A percentile compares a stretch with the other conserved stretches of the same genome.
Conservation (phyloP, 1,140 invertebrate species). For the Drosophila punjabiensis region DNA sequence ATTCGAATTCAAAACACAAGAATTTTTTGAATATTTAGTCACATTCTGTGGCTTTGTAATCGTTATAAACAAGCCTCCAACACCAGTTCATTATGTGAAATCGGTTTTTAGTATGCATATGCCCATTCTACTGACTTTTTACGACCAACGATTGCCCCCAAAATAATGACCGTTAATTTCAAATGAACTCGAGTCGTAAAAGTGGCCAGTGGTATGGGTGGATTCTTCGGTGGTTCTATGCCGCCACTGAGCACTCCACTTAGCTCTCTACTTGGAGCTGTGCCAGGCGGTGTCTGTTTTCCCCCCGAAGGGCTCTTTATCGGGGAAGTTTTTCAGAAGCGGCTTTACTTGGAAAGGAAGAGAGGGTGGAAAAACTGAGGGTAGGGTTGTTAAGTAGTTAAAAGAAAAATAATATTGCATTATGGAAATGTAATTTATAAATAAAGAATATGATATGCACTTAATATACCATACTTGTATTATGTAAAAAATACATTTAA, state of each 20-base stretch:
- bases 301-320: slow-evolving; percentile 4
- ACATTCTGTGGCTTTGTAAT: slow-evolving; percentile 13
- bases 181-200: slow-evolving; percentile 49
- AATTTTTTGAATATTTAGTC: slow-evolving; percentile 5
- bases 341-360: slow-evolving; percentile 15
- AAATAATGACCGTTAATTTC: slow-evolving; percentile 48
- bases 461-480: no score
- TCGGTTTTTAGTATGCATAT: slow-evolving; percentile 25
- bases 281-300: slow-evolving; percentile 31
- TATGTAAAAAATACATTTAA: not conserved
- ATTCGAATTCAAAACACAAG: slow-evolving; percentile 9
- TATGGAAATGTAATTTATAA: slow-evolving; percentile 20
- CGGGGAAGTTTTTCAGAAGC: slow-evolving; percentile 12
- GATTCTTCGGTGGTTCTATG: slow-evolving; percentile 9
- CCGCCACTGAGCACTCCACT: slow-evolving; percentile 1
- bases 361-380: slow-evolving; percentile 34
- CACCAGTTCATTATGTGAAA: slow-evolving; percentile 16
- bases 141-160: slow-evolving; percentile 40
- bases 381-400: slow-evolving; percentile 13
- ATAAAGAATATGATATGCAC: slow-evolving; percentile 1
- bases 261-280: slow-evolving; percentile 8
- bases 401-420: not conserved
- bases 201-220: slow-evolving; percentile 14
- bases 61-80: slow-evolving; percentile 13
- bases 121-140: slow-evolving; percentile 23